Evolutionary conservation across 2,797 vertebrate genomes (phyloP), one percentile per base, ranked within the genome.

Genomic region (Oophaga sylvatica): DNA sequence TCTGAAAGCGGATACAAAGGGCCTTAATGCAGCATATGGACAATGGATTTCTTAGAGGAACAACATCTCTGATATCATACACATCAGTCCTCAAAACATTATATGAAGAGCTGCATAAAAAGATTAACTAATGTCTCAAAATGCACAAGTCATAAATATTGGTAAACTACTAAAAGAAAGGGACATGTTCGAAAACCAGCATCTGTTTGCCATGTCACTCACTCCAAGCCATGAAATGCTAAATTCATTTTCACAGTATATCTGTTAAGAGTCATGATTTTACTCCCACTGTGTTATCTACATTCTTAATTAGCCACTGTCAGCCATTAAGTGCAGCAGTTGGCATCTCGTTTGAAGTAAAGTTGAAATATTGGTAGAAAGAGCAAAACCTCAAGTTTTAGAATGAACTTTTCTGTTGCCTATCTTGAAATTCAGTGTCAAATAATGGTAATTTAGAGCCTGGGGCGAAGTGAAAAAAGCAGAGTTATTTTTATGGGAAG

Each of bases 371-470:
- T 31, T 57, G 41, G 76, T 85, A 56, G 71, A 77, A 59, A 59
- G 53, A 31, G 48, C 45, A 68, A 83, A 87, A 87, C 35, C 80
- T 83, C 26, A 76, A 78, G 71, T 81, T 84, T 84, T 68, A 84
- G 22, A 86, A 57, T 56, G 53, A 89, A 59, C 79, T 79, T 71
- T 70, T 86, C 73, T 82, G 45, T 73, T 68, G 71, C 79, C 35
- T 70, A 82, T 73, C 45, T 45, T 89, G 80, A 83, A 77, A 86
- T 78, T 85, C 60, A 31, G 45, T 86, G 84, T 89, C 71, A 86
- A 82, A 86, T 86, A 86, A 89, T 86, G 84, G 63, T 86, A 86
- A 86, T 89, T 85, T 86, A 89, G 77, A 82, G 88, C 84, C 88
- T 73, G 88, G 75, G 84, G 88, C 84, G 71, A 19, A 68, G 41